A percentile compares a stretch with the other conserved stretches of the same genome.
Conservation (phyloP, 2,113 vertebrate genomes). For the Dipodomys stephensi region DNA sequence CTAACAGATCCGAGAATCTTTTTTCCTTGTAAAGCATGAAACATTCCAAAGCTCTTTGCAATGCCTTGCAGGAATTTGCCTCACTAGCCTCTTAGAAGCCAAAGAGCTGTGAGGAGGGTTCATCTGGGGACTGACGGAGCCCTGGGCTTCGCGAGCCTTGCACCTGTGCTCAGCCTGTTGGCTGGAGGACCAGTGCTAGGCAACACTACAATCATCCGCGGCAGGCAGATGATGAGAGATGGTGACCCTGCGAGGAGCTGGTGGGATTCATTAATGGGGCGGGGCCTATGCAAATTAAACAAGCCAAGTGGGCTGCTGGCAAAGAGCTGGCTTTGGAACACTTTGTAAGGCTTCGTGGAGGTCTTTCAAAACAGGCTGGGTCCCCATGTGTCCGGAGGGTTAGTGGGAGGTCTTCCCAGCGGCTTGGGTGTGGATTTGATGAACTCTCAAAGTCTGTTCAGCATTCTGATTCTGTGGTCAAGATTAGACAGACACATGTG, state of each 20-base stretch:
- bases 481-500: constrained; percentile 72
- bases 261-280: constrained; percentile 78
- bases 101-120: neutral
- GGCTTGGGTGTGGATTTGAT: constrained; percentile 68
- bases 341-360: constrained; percentile 73
- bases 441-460: constrained; percentile 71
- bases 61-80: constrained; percentile 25
- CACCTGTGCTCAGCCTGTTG: constrained; percentile 46
- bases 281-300: constrained; percentile 65
- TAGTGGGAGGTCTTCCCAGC: constrained; percentile 76
- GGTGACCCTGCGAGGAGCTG: neutral
- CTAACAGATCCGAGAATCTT: neutral
- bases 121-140: neutral
- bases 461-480: constrained; percentile 70
- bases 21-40: constrained; percentile 39
- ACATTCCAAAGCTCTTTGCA: neutral
- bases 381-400: constrained; percentile 68
- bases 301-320: constrained; percentile 51
- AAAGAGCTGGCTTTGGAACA: constrained; percentile 55
- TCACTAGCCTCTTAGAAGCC: neutral
- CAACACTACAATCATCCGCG: neutral
- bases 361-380: constrained; percentile 67
- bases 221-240: constrained; percentile 53
- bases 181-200: neutral
- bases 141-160: neutral